Evolutionary conservation across 1,140 invertebrate species (phyloP).

Genomic region (Holotrichia oblita): DNA sequence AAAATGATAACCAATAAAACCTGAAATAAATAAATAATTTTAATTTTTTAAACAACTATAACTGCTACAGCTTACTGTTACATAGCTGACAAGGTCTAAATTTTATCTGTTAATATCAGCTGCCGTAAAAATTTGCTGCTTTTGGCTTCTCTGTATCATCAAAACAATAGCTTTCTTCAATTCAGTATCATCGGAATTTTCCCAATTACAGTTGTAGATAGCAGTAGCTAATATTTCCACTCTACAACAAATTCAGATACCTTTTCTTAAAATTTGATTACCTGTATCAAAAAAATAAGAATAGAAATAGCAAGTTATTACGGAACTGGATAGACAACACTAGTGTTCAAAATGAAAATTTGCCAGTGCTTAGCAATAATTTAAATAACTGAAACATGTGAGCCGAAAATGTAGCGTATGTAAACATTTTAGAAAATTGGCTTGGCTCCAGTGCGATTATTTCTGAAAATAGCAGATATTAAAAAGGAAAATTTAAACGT

Average conservation of each 20-base stretch:
- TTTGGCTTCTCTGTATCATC: conserved; percentile 36
- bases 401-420: conserved; percentile 13
- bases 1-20: conserved; percentile 25
- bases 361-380: conserved; percentile 30
- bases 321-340: no score
- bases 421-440: conserved; percentile 39
- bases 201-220: conserved; percentile 32
- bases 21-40: neutral
- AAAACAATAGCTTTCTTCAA: conserved; percentile 24
- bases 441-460: conserved; percentile 8
- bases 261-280: neutral
- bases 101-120: conserved; percentile 18
- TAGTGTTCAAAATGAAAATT: no score
- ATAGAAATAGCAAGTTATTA: no score
- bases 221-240: conserved; percentile 3
- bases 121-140: neutral
- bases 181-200: neutral
- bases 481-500: no score
- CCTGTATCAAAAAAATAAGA: no score
- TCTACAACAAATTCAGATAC: conserved; percentile 15
- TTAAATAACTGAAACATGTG: conserved; percentile 36
- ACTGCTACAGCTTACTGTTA: neutral
- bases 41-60: neutral
- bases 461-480: conserved; percentile 7
- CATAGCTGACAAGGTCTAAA: conserved; percentile 23